Evolutionary conservation across 1,140 invertebrate species (phyloP).

Genomic region (Aradophagus sp.): DNA sequence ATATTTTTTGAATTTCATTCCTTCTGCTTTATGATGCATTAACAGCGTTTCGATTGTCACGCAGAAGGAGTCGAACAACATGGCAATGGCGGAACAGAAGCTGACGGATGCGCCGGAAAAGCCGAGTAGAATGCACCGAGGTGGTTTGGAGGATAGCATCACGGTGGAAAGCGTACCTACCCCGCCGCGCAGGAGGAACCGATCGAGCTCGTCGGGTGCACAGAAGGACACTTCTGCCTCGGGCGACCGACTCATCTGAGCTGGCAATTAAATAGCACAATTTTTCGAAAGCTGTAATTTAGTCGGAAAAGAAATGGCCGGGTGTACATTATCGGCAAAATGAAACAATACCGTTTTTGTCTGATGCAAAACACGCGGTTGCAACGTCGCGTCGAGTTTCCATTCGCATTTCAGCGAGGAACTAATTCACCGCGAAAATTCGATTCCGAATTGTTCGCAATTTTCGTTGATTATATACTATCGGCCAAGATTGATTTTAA

Average conservation of each 20-base stretch:
- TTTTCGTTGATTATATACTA: too few relatives aligned
- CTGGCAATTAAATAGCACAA: slow-evolving; percentile 6
- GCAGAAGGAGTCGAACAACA: slow-evolving; percentile 2
- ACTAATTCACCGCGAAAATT: too few relatives aligned
- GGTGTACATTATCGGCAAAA: too few relatives aligned
- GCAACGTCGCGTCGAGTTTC: slow-evolving; percentile 3
- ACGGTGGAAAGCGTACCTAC: slow-evolving; percentile 60
- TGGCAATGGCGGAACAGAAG: slow-evolving; percentile 17
- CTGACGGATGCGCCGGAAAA: slow-evolving; percentile 61
- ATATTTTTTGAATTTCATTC: too few relatives aligned
- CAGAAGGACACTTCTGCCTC: slow-evolving; percentile 28
- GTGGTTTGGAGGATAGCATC: slow-evolving; percentile 56
- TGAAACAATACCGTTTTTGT: too few relatives aligned
- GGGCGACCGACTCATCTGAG: slow-evolving; percentile 68
- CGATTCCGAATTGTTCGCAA: too few relatives aligned
- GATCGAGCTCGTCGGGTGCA: slow-evolving; percentile 53
- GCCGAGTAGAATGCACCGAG: slow-evolving; percentile 60
- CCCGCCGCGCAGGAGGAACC: slow-evolving; percentile 63
- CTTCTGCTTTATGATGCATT: too few relatives aligned
- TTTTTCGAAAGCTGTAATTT: too few relatives aligned
- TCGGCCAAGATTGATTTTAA: too few relatives aligned
- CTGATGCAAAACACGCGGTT: neutral
- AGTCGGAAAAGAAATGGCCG: too few relatives aligned
- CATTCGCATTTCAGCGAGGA: too few relatives aligned
- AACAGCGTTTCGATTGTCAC: too few relatives aligned